Base-by-base conservation (phyloP, 1,140 invertebrate genomes). In the Pachypeltis micranthus region DNA sequence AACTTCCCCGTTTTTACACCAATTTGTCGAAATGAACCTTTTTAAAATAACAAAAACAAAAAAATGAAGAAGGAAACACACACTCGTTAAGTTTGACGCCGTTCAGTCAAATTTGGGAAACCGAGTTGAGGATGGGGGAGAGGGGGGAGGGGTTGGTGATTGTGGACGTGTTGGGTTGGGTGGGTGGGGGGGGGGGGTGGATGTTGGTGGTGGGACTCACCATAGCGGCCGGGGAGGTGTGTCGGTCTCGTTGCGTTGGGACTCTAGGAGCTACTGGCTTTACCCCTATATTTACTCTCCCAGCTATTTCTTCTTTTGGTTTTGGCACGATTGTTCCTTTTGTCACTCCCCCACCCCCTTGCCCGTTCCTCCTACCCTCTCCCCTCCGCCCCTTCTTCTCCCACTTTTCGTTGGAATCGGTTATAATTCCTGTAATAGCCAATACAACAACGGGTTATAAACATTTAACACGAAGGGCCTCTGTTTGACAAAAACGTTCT, bases 241-340 rank as follows among this genome's bases (percentile, higher is more conserved):
- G 10, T 51, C 4, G 47, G 47, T 51, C 47, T 21, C 12, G 4
- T 51, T 51, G 47, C 21, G 7, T 21, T 21, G 47, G 28, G 29
- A 16, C 27, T 59, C 27, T 59, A 29, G 26, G 26, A 29, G 26
- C 59, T 44, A 61, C 59, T 61, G 44, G 34, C 59, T 44, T 51
- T 23, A 58, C 31, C 44, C 34, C 34, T 56, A 34, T 63, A 56
- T 56, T 63, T 56, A 24, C 44, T 31, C 27, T 12, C 24, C 10
- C 51, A 47, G 44, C 61, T 55, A 54, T 59, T 59, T 59, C 57
- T 59, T 31, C 29, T 29, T 59, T 59, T 59, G 57, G 26, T 59
- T 59, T 59, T 59, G 26, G 57, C 47, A 31, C 57, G 29, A 59
- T 59, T 59, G 57, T 59, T 59, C 28, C 57, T n/a, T 59, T 59